Evolutionary conservation across 2,888 invertebrate genomes (phyloP).

Genomic region (Julus scandinavius): DNA sequence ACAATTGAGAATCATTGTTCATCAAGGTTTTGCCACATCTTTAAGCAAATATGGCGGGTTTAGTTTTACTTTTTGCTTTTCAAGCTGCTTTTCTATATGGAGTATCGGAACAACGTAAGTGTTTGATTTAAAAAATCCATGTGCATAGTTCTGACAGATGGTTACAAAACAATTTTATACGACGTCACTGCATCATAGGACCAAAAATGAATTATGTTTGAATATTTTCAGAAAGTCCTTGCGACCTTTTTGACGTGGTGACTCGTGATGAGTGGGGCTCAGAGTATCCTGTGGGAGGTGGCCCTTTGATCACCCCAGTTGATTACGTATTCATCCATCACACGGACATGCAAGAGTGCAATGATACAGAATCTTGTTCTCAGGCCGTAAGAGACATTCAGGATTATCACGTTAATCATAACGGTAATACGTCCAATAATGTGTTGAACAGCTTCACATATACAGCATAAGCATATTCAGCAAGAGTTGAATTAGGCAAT

Average conservation of each 20-base stretch:
- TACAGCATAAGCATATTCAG: too few relatives aligned
- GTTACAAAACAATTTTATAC: too few relatives aligned
- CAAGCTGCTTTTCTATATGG: background rate
- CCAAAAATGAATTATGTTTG: background rate
- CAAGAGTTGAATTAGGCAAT: too few relatives aligned
- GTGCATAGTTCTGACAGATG: too few relatives aligned
- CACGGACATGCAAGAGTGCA: constrained; percentile 67
- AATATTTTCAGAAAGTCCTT: constrained; percentile 34
- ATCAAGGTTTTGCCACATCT: background rate
- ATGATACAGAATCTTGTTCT: constrained; percentile 54
- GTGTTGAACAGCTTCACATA: background rate
- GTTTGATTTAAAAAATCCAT: too few relatives aligned
- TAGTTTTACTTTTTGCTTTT: background rate
- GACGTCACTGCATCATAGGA: too few relatives aligned
- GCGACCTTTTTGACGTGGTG: constrained; percentile 45
- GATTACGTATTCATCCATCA: constrained; percentile 63
- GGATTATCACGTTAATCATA: constrained; percentile 61
- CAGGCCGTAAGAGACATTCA: constrained; percentile 60
- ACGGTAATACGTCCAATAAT: background rate
- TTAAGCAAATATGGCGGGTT: background rate
- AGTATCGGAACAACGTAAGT: background rate
- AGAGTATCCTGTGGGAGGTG: constrained; percentile 37
- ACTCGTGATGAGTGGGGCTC: constrained; percentile 53
- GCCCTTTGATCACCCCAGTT: constrained; percentile 59
- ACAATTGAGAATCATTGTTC: background rate